Percentiles rank a stretch among this genome's conserved stretches.
phyloP scores from a whole-genome alignment of 2,797 vertebrate species.

The Selene dorsalis region DNA sequence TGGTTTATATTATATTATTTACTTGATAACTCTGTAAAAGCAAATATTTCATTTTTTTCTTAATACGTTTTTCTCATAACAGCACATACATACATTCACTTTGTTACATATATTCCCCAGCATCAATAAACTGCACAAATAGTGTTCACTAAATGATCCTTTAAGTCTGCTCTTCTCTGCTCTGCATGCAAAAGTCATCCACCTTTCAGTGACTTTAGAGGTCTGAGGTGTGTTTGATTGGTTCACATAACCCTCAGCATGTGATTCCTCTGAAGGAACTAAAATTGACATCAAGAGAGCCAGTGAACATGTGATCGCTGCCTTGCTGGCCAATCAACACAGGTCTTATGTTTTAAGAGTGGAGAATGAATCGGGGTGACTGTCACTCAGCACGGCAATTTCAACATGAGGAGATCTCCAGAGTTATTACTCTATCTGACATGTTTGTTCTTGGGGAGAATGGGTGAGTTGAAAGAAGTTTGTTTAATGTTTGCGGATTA shows the following conservation, averaged over 20 bases:
- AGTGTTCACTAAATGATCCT: neutral
- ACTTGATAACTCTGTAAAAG: no score
- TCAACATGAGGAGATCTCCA: conserved; percentile 38
- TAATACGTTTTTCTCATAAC: no score
- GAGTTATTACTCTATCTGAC: conserved; percentile 33
- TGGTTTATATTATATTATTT: no score
- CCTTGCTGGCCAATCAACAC: conserved; percentile 36
- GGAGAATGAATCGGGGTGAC: neutral
- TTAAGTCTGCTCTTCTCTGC: no score
- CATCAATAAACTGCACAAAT: neutral
- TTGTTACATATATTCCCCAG: neutral
- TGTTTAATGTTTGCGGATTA: neutral
- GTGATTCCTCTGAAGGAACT: neutral
- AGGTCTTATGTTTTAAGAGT: conserved; percentile 13
- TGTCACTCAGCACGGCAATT: conserved; percentile 18
- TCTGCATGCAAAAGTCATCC: no score
- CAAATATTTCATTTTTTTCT: no score
- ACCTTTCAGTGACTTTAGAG: neutral
- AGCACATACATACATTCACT: neutral
- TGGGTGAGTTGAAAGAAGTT: conserved; percentile 37
- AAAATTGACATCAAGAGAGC: neutral
- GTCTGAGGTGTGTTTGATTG: neutral
- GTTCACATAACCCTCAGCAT: neutral
- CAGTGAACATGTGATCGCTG: conserved; percentile 24
- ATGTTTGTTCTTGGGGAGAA: conserved; percentile 16